Conservation (phyloP, 2,888 invertebrate genomes). For the Arrhopalites spinosus region DNA sequence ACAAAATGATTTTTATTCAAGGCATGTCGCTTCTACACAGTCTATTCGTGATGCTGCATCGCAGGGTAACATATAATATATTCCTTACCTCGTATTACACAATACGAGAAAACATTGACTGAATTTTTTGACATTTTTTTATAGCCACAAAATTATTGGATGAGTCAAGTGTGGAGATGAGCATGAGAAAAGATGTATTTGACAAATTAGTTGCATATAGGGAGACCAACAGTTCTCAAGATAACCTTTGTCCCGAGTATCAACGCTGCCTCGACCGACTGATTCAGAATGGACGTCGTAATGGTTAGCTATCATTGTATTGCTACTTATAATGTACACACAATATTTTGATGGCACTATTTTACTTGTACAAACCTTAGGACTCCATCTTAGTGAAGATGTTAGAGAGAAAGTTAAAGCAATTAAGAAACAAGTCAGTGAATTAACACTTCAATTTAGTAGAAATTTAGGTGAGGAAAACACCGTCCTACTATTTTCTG, state of each 20-base stretch:
- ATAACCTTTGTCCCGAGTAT: constrained; percentile 58
- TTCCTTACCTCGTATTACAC: no score
- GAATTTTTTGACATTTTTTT: no score
- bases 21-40: constrained; percentile 60
- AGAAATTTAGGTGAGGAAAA: constrained; percentile 62
- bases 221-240: constrained; percentile 56
- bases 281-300: constrained; percentile 60
- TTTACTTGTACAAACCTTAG: no score
- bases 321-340: no score
- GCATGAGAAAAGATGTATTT: constrained; percentile 63
- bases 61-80: no score
- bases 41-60: constrained; percentile 61
- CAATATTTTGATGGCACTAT: not conserved
- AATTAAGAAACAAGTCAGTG: constrained; percentile 61
- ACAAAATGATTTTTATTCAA: constrained; percentile 32
- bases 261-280: constrained; percentile 59
- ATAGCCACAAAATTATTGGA: constrained; percentile 61
- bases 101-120: no score
- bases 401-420: constrained; percentile 59
- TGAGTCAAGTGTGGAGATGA: constrained; percentile 62
- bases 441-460: constrained; percentile 60
- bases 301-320: constrained; percentile 61
- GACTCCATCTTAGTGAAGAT: constrained; percentile 60
- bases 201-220: constrained; percentile 59
- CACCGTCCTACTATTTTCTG: constrained; percentile 60